phyloP scores from a whole-genome alignment of 2,888 invertebrate species.

The Tipula lateralis region DNA sequence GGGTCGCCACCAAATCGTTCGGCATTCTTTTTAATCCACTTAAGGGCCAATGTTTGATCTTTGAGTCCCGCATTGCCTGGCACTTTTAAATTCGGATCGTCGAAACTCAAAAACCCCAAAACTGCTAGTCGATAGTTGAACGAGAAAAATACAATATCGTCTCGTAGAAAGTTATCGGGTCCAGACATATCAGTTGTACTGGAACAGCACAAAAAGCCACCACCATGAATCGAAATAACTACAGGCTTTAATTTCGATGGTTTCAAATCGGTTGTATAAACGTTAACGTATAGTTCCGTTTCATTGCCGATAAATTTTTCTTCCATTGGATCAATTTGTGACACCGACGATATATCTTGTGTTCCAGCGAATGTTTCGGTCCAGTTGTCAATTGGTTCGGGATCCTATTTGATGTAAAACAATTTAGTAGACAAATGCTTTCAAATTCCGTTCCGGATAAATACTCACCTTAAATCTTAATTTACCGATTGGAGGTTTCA shows the following conservation, averaged over 20 bases:
- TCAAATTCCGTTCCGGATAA: too few species aligned
- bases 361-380: background rate
- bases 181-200: constrained; percentile 48
- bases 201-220: constrained; percentile 41
- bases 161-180: constrained; percentile 50
- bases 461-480: background rate
- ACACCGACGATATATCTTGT: background rate
- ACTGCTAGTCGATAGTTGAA: constrained; percentile 53
- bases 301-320: background rate
- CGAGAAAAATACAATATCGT: constrained; percentile 54
- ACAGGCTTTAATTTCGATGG: background rate
- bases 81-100: background rate
- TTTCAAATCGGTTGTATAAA: constrained; percentile 44
- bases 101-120: constrained; percentile 38
- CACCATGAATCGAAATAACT: background rate
- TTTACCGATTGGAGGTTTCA: too few species aligned
- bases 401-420: too few species aligned
- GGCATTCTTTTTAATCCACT: background rate
- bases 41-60: background rate
- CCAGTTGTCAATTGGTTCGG: background rate
- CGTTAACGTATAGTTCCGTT: constrained; percentile 49
- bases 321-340: background rate
- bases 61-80: background rate
- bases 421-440: too few species aligned
- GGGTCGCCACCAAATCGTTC: background rate